Conservation (phyloP, 2,888 invertebrate genomes). For the Acanthosepion lycidas region DNA sequence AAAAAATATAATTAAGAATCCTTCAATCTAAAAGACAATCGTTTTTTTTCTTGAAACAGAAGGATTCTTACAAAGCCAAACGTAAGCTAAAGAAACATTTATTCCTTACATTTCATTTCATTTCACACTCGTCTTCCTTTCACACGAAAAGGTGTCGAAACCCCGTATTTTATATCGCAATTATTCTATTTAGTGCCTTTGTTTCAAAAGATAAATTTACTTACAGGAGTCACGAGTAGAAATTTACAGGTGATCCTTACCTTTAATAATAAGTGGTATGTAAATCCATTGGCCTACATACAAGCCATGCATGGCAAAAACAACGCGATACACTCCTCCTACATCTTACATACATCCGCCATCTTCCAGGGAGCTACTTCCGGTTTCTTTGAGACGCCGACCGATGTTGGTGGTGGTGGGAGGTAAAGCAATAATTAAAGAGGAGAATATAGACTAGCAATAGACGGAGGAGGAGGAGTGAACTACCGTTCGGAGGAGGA, state of each 20-base stretch:
- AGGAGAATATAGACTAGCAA: neutral
- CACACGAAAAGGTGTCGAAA: neutral
- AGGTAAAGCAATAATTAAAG: neutral
- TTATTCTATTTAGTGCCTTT: neutral
- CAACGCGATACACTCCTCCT: slow-evolving; percentile 40
- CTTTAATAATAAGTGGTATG: slow-evolving; percentile 47
- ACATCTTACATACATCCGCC: slow-evolving; percentile 45
- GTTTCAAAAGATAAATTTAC: neutral
- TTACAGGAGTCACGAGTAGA: neutral
- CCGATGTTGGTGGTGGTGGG: neutral
- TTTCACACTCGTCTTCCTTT: neutral
- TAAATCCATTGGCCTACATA: slow-evolving; percentile 47
- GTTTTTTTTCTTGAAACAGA: neutral
- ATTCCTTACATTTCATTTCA: too few relatives aligned
- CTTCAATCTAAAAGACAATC: neutral
- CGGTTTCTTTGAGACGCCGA: slow-evolving; percentile 39
- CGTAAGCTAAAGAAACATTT: neutral
- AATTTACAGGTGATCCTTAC: slow-evolving; percentile 40
- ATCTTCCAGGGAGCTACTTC: slow-evolving; percentile 40
- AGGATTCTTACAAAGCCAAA: neutral
- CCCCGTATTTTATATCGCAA: neutral
- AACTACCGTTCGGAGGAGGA: neutral
- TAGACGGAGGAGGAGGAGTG: neutral
- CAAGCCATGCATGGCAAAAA: slow-evolving; percentile 46
- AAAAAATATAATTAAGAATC: neutral